Percentiles rank a stretch among this genome's conserved stretches.
These are phyloP conservation scores for Drosophila mettleri DNA, from an alignment of 2,888 invertebrate species.

Conservation along the genomic window DNA sequence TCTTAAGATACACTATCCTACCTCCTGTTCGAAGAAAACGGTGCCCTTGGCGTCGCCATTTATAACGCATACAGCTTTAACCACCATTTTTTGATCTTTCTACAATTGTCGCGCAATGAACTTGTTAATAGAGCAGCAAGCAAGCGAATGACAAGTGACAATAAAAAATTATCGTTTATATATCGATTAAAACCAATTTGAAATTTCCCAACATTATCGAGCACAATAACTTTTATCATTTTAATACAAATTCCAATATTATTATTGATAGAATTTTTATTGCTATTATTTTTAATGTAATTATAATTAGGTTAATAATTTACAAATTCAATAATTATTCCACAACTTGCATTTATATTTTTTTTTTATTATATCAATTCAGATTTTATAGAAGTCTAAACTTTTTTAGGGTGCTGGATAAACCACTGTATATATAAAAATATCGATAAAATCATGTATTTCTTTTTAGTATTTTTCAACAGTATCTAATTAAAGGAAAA, in stretches of 20 bases:
- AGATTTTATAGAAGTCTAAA: no score
- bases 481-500: constrained; percentile 21
- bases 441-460: constrained; percentile 30
- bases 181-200: constrained; percentile 24
- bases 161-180: not conserved
- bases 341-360: no score
- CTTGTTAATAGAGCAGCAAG: constrained; percentile 9
- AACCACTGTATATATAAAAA: no score
- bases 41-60: constrained; percentile 94
- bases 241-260: not conserved
- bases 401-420: no score
- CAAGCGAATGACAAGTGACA: constrained; percentile 14
- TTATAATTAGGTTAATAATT: not conserved
- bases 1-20: constrained; percentile 82
- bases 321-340: no score
- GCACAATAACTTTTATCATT: not conserved
- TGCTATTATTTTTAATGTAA: not conserved
- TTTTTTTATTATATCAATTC: no score
- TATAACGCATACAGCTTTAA: constrained; percentile 94
- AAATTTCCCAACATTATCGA: not conserved
- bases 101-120: not conserved
- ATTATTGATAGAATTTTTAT: not conserved
- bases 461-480: constrained; percentile 13
- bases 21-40: constrained; percentile 91
- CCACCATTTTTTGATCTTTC: constrained; percentile 85